Evolutionary conservation across 2,888 invertebrate species (phyloP).

Genomic region (Papilio protenor): DNA sequence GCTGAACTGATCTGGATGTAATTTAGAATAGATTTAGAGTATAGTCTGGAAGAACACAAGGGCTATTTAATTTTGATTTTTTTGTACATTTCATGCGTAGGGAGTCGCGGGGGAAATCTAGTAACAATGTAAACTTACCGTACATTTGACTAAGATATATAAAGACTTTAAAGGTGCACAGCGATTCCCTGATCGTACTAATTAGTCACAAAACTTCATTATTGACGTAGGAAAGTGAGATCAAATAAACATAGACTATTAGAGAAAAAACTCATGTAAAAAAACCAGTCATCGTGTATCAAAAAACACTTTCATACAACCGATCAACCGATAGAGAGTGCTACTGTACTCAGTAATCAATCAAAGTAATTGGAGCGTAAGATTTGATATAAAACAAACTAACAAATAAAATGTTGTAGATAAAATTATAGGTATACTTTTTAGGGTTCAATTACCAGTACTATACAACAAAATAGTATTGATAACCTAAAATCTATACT

Average conservation of each 20-base stretch:
- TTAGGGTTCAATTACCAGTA: too few species aligned
- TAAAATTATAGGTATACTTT: too few species aligned
- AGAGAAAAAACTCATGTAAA: slow-evolving; percentile 25
- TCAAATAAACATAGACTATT: slow-evolving; percentile 11
- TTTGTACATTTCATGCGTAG: too few species aligned
- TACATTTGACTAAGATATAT: neutral
- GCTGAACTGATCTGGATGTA: too few species aligned
- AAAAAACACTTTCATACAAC: slow-evolving; percentile 16
- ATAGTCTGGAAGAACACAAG: too few species aligned
- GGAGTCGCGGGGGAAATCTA: too few species aligned
- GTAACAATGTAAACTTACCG: too few species aligned
- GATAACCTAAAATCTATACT: too few species aligned
- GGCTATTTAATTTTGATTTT: too few species aligned
- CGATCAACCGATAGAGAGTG: neutral
- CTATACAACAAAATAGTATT: too few species aligned
- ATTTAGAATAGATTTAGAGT: too few species aligned
- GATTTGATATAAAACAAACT: neutral
- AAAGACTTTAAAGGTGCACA: too few species aligned
- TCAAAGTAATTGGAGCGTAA: neutral
- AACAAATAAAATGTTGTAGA: neutral
- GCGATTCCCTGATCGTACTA: neutral
- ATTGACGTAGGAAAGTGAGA: slow-evolving; percentile 15
- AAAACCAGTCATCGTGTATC: slow-evolving; percentile 21
- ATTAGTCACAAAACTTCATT: neutral
- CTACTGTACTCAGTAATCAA: neutral